Base-by-base conservation (phyloP, 2,113 vertebrate genomes). In the Ploceus nigricollis region DNA sequence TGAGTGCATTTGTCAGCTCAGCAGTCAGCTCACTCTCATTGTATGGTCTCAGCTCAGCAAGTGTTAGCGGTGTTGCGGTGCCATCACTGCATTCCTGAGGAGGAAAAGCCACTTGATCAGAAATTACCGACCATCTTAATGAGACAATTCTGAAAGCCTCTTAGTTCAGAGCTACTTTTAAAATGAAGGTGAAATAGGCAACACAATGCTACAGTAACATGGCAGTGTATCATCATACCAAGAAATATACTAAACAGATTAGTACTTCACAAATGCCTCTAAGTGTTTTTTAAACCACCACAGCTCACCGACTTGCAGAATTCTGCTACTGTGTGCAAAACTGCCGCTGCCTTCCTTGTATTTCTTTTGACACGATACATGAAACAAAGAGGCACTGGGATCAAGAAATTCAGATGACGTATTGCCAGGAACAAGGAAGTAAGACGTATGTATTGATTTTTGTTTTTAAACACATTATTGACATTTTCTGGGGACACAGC, bases 1-100 rank as follows among this genome's bases (percentile, higher is more conserved):
- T 96, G 81, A 99, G 97, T 50, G 98, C 98, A 1, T 91, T 98
- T 47, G 98, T 96, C 28, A 99, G 97, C 78, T 99, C 98, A 6
- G 97, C 96, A 20, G 98, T 97, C 89, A 98, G 96, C 64, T 99
- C 98, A 6, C 93, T 97, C 72, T 99, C 98, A 2, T 64, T 96
- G 91, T 97, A 97, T 0, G 97, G 85, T 8, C 98, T 98, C 37
- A 99, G 93, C 79, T 99, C 98, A 31, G 97, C 91, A 7, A 98
- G 82, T 3, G 98, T 97, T 75, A 98, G 90, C 0, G 98, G 91
- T 25, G 98, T 91, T 54, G 97, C 35, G 4, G 95, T 64, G 24
- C 97, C 96, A 23, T 99, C 98, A 3, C 96, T 96, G 85, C 98
- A 97, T 37, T 99, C 98, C 99, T 99, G 90, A 27, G 3, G 7